These are phyloP conservation scores for Drosophila nigritarsus DNA, from an alignment of 2,888 invertebrate genomes.

Conservation along the genomic window DNA sequence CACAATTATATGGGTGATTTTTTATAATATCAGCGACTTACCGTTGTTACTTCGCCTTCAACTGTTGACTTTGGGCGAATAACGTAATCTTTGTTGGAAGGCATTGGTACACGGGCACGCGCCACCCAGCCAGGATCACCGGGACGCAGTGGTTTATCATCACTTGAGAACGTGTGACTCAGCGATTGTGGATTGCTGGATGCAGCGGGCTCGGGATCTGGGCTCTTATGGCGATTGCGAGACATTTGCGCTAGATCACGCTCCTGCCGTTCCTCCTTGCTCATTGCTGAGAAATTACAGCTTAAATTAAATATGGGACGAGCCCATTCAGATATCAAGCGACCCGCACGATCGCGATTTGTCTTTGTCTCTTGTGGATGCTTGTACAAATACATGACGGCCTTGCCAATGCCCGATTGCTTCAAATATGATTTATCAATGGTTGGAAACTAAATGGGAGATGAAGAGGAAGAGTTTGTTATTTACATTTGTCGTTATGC, in stretches of 20 bases:
- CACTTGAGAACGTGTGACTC: slow-evolving; percentile 87
- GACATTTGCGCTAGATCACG: slow-evolving; percentile 95
- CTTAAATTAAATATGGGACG: slow-evolving; percentile 98
- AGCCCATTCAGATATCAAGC: slow-evolving; percentile 98
- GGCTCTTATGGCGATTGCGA: slow-evolving; percentile 81
- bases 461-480: not conserved
- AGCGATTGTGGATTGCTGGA: slow-evolving; percentile 86
- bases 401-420: slow-evolving; percentile 98
- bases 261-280: slow-evolving; percentile 96
- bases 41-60: slow-evolving; percentile 93
- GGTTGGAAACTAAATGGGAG: slow-evolving; percentile 88
- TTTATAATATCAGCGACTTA: slow-evolving; percentile 83
- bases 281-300: slow-evolving; percentile 95
- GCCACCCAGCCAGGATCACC: slow-evolving; percentile 98
- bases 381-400: slow-evolving; percentile 99
- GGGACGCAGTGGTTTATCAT: slow-evolving; percentile 91
- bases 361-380: slow-evolving; percentile 98
- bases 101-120: slow-evolving; percentile 96
- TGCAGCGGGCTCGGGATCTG: slow-evolving; percentile 85
- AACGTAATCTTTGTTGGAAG: slow-evolving; percentile 98
- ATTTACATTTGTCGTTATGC: not conserved
- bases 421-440: slow-evolving; percentile 95
- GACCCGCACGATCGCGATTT: slow-evolving; percentile 95
- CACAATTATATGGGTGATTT: not conserved
- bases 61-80: slow-evolving; percentile 96